Conservation (phyloP, 92 coral and sea anemone genomes). For the Anthopleura xanthogrammica region DNA sequence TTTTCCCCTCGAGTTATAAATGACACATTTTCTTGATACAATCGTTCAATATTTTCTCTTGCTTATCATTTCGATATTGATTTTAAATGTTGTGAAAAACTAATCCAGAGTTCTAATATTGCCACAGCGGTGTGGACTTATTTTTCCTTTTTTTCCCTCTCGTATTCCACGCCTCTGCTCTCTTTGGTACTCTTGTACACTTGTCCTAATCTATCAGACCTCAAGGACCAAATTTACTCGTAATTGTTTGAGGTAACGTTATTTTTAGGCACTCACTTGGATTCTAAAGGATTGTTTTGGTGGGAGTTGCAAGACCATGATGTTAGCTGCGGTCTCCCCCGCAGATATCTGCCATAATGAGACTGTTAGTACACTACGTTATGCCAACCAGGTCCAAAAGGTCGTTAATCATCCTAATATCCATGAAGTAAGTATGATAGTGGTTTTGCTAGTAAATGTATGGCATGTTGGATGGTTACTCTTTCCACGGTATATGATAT, state of each 20-base stretch:
- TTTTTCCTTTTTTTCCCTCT: not conserved
- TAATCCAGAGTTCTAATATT: conserved; percentile 1
- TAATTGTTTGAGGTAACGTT: not conserved
- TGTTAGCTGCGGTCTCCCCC: conserved; percentile 95
- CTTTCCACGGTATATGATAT: too few relatives aligned
- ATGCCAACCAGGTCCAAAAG: conserved; percentile 90
- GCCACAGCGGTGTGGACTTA: conserved; percentile 5
- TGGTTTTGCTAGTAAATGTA: too few relatives aligned
- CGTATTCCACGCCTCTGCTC: not conserved
- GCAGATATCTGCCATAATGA: conserved; percentile 76
- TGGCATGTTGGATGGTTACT: too few relatives aligned
- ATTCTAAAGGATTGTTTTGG: conserved; percentile 96
- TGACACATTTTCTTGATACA: not conserved
- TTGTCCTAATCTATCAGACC: not conserved
- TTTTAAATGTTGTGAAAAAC: not conserved
- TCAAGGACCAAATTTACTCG: not conserved
- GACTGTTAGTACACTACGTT: conserved; percentile 88
- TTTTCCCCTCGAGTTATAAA: not conserved
- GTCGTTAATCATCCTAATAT: conserved; percentile 78
- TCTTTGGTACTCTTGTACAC: not conserved
- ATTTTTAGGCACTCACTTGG: conserved; percentile 82
- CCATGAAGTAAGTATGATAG: conserved; percentile 64
- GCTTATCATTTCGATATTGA: not conserved
- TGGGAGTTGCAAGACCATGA: conserved; percentile 89
- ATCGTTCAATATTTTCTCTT: not conserved